Base-by-base conservation (phyloP, 2,888 invertebrate genomes). In the Sturmia bella region DNA sequence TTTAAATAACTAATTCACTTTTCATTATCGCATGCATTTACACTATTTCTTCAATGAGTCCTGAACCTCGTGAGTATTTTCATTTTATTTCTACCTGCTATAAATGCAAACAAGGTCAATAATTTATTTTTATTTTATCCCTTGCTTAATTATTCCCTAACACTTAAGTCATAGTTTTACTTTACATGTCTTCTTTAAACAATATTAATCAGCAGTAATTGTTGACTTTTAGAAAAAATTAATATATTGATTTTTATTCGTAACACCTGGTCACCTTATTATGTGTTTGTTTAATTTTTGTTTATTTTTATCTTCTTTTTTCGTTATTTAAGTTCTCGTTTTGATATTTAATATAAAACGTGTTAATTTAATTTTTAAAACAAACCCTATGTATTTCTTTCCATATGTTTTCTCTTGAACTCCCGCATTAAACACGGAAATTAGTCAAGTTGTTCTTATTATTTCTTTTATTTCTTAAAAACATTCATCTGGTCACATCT, bases 361-460 rank as follows among this genome's bases (percentile, higher is more conserved):
- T 80, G 80, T 66, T 72, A 41, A 69, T 45, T 76, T 61, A 24
- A 45, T 61, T 69, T 68, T 15, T 56, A n/a, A 72, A 72, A 57
- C 15, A n/a, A 15, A 64, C 37, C 64, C 37, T 41, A 17, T 15
- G 6, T 27, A 45, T 45, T 37, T 39, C 27, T 64, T 41, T 7
- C 52, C 24, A 32, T n/a, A 41, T 61, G 12, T 13, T 17, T 13
- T 7, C 39, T 43, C 19, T 41, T 27, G 19, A 19, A 32, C 27
- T 68, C 75, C 75, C 79, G 79, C 80, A 80, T 80, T 74, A 41
- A 45, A 70, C 61, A 59, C 80, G 79, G 83, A 83, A 83, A 80
- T 79, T 64, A 64, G 43, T 43, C 52, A 54, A 69, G 69, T 63
- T 24, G 17, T 74, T n/a, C 32, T 50, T 45, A 37, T 45, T 52